phyloP scores from a whole-genome alignment of 2,888 invertebrate species.

The Synergus gifuensis region DNA sequence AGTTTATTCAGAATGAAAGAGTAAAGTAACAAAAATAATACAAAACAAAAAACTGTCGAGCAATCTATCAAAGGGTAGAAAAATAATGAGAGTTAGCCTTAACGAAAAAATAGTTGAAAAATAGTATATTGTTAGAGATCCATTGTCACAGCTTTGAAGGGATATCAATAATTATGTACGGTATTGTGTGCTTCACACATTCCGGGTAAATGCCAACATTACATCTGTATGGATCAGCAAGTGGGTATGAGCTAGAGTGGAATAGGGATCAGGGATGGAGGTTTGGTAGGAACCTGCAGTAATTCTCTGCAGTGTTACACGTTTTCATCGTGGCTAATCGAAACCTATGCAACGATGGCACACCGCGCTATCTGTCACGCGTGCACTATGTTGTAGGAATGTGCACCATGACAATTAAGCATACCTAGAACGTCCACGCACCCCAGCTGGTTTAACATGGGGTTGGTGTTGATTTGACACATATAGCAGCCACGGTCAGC shows the following conservation, averaged over 20 bases:
- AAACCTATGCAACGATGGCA: conserved; percentile 56
- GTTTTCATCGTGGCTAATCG: conserved; percentile 37
- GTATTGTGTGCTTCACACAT: conserved; percentile 31
- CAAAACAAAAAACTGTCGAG: conserved; percentile 34
- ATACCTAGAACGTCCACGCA: conserved; percentile 88
- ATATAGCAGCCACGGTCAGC: conserved; percentile 89
- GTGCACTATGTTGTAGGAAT: conserved; percentile 60
- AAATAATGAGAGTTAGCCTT: conserved; percentile 46
- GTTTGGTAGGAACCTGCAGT: conserved; percentile 11
- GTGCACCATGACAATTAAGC: conserved; percentile 69
- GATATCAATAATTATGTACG: conserved; percentile 26
- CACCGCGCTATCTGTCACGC: conserved; percentile 53
- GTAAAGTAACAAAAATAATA: no score
- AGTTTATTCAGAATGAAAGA: no score
- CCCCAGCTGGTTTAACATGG: conserved; percentile 88
- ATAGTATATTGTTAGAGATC: conserved; percentile 28
- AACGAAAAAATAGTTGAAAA: conserved; percentile 26
- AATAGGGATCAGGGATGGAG: not conserved
- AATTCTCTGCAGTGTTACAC: conserved; percentile 26
- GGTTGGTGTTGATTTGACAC: conserved; percentile 89
- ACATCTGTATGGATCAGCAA: conserved; percentile 15
- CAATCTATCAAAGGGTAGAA: conserved; percentile 61
- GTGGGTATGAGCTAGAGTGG: not conserved
- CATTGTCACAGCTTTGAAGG: conserved; percentile 2
- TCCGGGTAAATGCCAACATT: conserved; percentile 28